These are phyloP conservation scores for Corythornis leucogaster DNA, from an alignment of 2,797 vertebrate species.

Conservation along the genomic window DNA sequence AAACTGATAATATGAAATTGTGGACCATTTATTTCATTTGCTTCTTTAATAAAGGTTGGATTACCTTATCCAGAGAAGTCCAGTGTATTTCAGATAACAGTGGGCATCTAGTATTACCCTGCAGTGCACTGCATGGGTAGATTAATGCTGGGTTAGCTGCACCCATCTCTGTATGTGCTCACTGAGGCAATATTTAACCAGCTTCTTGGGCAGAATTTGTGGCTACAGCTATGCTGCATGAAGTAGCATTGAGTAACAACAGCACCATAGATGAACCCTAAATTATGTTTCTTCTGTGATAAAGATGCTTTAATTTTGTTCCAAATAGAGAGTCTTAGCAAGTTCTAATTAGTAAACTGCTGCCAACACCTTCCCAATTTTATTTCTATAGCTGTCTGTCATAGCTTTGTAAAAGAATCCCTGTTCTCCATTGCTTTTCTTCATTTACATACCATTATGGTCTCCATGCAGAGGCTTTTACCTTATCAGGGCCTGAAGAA, in stretches of 20 bases:
- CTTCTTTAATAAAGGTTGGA: neutral
- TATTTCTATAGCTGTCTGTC: neutral
- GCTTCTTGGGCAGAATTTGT: neutral
- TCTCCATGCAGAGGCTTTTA: neutral
- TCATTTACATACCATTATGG: neutral
- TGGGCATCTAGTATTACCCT: neutral
- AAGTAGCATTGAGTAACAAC: neutral
- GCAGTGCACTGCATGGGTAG: neutral
- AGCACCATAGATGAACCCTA: neutral
- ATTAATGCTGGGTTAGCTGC: neutral
- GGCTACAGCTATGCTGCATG: neutral
- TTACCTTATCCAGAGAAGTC: neutral
- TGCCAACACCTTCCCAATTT: conserved; percentile 9
- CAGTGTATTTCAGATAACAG: neutral
- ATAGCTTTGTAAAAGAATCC: neutral
- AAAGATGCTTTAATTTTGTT: neutral
- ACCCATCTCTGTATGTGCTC: neutral
- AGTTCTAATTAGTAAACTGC: conserved; percentile 21
- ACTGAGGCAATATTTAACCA: neutral
- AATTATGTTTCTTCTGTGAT: neutral
- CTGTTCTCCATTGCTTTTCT: neutral
- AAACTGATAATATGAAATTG: neutral
- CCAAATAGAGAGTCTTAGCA: neutral
- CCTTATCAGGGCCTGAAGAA: neutral
- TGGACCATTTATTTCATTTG: neutral